These are phyloP conservation scores for Drosophila falleni DNA, from an alignment of 2,888 invertebrate species.

Conservation along the genomic window DNA sequence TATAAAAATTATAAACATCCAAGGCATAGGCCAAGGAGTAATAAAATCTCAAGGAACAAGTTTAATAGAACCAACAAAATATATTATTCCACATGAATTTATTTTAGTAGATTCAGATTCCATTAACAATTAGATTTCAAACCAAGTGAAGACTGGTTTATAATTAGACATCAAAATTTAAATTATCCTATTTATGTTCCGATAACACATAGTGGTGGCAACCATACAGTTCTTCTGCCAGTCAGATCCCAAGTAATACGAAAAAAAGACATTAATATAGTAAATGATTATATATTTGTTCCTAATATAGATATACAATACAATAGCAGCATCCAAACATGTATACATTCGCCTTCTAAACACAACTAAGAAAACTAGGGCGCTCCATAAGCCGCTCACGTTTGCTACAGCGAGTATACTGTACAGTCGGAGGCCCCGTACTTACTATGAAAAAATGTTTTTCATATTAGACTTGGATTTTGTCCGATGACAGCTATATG, in stretches of 20 bases:
- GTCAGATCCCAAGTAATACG: constrained; percentile 4
- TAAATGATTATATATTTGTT: constrained; percentile 3
- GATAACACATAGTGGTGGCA: constrained; percentile 1
- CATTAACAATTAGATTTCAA: neutral
- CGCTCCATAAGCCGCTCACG: too few species aligned
- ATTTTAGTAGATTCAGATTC: neutral
- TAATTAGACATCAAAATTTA: neutral
- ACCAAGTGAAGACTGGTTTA: neutral
- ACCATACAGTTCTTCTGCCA: constrained; percentile 4
- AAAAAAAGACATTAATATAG: neutral
- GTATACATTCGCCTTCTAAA: constrained; percentile 1
- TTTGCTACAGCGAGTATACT: too few species aligned
- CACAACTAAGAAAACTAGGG: too few species aligned
- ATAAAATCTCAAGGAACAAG: too few species aligned
- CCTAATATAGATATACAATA: neutral
- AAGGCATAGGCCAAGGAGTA: too few species aligned
- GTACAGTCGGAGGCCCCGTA: too few species aligned
- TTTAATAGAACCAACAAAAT: too few species aligned
- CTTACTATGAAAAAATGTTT: too few species aligned
- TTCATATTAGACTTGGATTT: too few species aligned
- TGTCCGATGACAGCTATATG: too few species aligned
- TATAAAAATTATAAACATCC: too few species aligned
- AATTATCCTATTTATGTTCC: constrained; percentile 6
- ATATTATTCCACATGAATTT: neutral
- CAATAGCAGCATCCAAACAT: too few species aligned